phyloP scores from a whole-genome alignment of 2,113 vertebrate species.

The Aythya baeri region DNA sequence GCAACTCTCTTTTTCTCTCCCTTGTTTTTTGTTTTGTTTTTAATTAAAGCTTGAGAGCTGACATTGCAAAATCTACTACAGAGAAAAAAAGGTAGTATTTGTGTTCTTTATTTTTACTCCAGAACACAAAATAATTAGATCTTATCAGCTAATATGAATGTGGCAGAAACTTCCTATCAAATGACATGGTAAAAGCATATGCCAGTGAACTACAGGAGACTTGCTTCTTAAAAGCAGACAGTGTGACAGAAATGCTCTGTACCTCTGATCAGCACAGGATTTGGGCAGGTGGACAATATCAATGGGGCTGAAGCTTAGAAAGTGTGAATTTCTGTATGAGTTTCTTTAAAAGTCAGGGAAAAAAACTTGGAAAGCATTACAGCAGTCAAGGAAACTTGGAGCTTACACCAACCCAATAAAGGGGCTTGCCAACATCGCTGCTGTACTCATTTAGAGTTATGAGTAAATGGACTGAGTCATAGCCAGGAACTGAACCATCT shows the following conservation, averaged over 20 bases:
- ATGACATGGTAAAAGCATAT: not conserved
- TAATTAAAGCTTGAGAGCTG: not conserved
- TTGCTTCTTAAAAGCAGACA: not conserved
- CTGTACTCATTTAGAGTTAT: constrained; percentile 64
- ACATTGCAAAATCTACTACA: not conserved
- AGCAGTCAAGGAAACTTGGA: constrained; percentile 70
- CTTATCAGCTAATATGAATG: not conserved
- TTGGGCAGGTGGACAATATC: constrained; percentile 26
- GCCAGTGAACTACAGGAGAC: not conserved
- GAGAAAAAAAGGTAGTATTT: not conserved
- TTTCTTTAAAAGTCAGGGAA: constrained; percentile 31
- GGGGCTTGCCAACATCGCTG: constrained; percentile 56
- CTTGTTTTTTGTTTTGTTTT: not conserved
- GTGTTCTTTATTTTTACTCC: not conserved
- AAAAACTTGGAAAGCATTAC: constrained; percentile 57
- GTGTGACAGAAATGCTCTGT: not conserved
- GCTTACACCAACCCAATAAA: constrained; percentile 54
- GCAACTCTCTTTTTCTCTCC: not conserved
- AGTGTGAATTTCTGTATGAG: constrained; percentile 56
- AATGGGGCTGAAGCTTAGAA: constrained; percentile 36
- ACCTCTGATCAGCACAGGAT: not conserved
- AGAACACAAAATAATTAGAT: constrained; percentile 30
- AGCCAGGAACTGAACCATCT: constrained; percentile 25
- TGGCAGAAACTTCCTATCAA: constrained; percentile 21
- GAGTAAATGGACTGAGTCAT: constrained; percentile 64